Base-by-base conservation (phyloP, 2,888 invertebrate genomes). In the Mimachlamys varia region DNA sequence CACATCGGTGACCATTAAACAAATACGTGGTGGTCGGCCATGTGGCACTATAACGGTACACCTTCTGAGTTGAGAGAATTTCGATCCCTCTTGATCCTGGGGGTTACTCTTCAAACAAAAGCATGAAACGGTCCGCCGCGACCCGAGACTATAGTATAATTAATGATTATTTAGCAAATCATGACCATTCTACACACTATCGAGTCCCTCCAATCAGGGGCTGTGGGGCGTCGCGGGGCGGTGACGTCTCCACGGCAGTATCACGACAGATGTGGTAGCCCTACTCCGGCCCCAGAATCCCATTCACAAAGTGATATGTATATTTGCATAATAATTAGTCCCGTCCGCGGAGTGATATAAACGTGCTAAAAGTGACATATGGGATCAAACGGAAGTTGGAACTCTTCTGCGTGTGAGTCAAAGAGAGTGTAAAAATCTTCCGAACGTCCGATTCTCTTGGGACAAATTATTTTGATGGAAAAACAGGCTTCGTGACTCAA, bases 291-390 rank as follows among this genome's bases (percentile, higher is more conserved):
- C 90, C 90, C 90, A 90, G 89, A 91, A 90, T 92, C 53, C 90
- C 90, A 88, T 92, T 88, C 87, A 87, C 89, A 50, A 89, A 92
- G 89, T 90, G 50, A 90, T 91, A 90, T 90, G 90, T 91, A 90
- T 89, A 92, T 92, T 92, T 92, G 92, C 92, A 92, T 92, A 90
- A 92, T 92, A 92, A 92, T 92, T 89, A 92, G 88, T 88, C 55
- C 62, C 89, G 88, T 87, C 89, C 90, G 55, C 88, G 88, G 38
- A 89, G 91, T 88, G 88, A 91, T 91, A 89, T 91, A 91, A 91
- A 91, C 88, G 89, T 89, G 88, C 88, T 89, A 90, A 89, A 89
- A 88, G 89, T 91, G 91, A 91, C 91, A 91, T 91, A 91, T 91
- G 91, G 91, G 91, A 89, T 89, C 88, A 91, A 91, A 90, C 87